Evolutionary conservation across 2,888 invertebrate species (phyloP), one percentile per base, ranked within the genome.

Genomic region (Cybosia mesomella): DNA sequence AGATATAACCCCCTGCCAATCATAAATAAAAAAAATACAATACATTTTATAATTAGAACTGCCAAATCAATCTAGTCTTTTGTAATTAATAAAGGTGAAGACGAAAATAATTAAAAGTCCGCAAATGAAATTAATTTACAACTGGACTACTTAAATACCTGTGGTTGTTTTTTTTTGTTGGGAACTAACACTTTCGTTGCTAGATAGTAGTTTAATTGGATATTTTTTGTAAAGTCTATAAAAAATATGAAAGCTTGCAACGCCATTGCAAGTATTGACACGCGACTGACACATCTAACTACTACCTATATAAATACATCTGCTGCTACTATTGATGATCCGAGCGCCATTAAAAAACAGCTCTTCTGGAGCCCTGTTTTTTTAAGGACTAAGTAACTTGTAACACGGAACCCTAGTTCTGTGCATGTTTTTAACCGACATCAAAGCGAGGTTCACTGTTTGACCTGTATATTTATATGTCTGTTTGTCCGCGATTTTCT

Each of bases 81-180:
- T 55, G 55, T 55, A 24, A 49, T 49, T 49, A 49, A n/a, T 49
- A n/a, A 49, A 49, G n/a, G 49, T 49, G 49, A n/a, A 49, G 49
- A 49, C 49, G n/a, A n/a, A 18, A 49, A 49, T 49, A 49, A 49
- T 49, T 49, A n/a, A 49, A 49, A 49, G n/a, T 22, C 21, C 21
- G 3, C n/a, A 49, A 49, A 18, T 49, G n/a, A 18, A 49, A 49
- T n/a, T 49, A 49, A 49, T 5, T 9, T n/a, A 49, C 43, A 28
- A 28, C 5, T 43, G 18, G 18, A 43, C 49, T 49, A n/a, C n/a
- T 49, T 49, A n/a, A 9, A 18, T n/a, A n/a, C n/a, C n/a, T 49
- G n/a, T 9, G 8, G 49, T 49, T n/a, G 15, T 36, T 36, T 36
- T 13, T 36, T 36, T 34, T 39, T 39, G 4, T 39, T 28, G 5